These are phyloP conservation scores for Tiliacea citrago DNA, from an alignment of 2,888 invertebrate genomes.

Conservation along the genomic window DNA sequence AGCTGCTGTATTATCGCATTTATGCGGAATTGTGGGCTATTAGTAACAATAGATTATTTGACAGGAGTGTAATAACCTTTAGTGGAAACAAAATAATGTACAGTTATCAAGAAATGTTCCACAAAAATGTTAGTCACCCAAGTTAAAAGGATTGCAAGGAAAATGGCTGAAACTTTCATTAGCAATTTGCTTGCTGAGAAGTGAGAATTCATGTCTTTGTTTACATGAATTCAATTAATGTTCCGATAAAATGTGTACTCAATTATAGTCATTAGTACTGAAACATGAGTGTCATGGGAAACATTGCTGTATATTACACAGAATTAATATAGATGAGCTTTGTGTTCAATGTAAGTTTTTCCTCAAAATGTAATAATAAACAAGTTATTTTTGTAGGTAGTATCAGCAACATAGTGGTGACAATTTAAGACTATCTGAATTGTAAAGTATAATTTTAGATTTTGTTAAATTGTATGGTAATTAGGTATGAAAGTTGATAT, in stretches of 20 bases:
- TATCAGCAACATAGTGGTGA: slow-evolving; percentile 9
- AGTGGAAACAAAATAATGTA: slow-evolving; percentile 19
- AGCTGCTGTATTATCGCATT: slow-evolving; percentile 42
- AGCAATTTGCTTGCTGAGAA: slow-evolving; percentile 22
- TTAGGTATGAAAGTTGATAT: background rate
- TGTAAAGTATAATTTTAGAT: slow-evolving; percentile 5
- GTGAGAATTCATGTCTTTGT: slow-evolving; percentile 38
- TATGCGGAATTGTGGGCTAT: slow-evolving; percentile 31
- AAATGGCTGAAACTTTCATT: slow-evolving; percentile 16
- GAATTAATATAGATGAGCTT: slow-evolving; percentile 16
- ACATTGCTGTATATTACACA: slow-evolving; percentile 26
- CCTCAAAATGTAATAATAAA: slow-evolving; percentile 36
- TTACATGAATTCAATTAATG: slow-evolving; percentile 32
- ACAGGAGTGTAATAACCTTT: slow-evolving; percentile 50
- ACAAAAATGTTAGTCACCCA: slow-evolving; percentile 9
- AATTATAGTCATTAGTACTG: slow-evolving; percentile 25
- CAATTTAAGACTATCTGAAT: background rate
- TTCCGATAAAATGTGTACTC: slow-evolving; percentile 22
- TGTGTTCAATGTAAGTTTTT: slow-evolving; percentile 39
- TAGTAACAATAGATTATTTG: slow-evolving; percentile 51
- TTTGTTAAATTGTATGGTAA: background rate
- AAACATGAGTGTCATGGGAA: slow-evolving; percentile 41
- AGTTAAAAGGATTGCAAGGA: slow-evolving; percentile 2
- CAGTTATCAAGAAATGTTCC: slow-evolving; percentile 21
- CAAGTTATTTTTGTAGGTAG: slow-evolving; percentile 17